Conservation (phyloP, 2,113 vertebrate genomes). For the Otus sunia region DNA sequence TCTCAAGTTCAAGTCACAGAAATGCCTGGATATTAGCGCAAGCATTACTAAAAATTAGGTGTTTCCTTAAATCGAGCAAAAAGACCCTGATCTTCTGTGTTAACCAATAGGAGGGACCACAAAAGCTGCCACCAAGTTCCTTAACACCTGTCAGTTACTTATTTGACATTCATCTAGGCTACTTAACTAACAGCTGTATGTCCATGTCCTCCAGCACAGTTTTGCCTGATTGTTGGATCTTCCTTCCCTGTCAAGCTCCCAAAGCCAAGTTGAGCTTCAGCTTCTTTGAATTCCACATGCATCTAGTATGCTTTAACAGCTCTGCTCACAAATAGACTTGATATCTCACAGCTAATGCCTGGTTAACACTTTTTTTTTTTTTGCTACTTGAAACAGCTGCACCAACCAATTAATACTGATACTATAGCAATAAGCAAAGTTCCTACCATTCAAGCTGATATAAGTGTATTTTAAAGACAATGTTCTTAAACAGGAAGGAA, state of each 20-base stretch:
- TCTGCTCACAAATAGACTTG: neutral
- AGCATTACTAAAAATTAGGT: neutral
- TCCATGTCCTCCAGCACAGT: neutral
- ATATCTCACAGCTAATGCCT: neutral
- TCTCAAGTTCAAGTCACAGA: conserved; percentile 31
- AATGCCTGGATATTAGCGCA: neutral
- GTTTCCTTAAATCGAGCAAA: neutral
- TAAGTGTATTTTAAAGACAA: neutral
- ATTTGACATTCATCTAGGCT: neutral
- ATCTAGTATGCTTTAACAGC: neutral
- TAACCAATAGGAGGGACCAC: neutral
- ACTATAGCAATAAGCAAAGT: neutral
- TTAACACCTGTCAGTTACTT: neutral
- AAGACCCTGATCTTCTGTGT: neutral
- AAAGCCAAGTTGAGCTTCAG: neutral
- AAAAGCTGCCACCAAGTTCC: neutral
- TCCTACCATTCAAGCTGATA: neutral
- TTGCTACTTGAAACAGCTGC: neutral
- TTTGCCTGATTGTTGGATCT: neutral
- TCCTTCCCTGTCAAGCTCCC: neutral
- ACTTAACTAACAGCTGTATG: neutral
- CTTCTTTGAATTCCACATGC: neutral
- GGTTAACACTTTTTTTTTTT: neutral
- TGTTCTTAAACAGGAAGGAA: conserved; percentile 32
- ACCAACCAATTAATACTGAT: neutral